Percentiles rank a stretch among this genome's conserved stretches.
Conservation (phyloP, 2,797 vertebrate species). For the Leptodactylus fallax region DNA sequence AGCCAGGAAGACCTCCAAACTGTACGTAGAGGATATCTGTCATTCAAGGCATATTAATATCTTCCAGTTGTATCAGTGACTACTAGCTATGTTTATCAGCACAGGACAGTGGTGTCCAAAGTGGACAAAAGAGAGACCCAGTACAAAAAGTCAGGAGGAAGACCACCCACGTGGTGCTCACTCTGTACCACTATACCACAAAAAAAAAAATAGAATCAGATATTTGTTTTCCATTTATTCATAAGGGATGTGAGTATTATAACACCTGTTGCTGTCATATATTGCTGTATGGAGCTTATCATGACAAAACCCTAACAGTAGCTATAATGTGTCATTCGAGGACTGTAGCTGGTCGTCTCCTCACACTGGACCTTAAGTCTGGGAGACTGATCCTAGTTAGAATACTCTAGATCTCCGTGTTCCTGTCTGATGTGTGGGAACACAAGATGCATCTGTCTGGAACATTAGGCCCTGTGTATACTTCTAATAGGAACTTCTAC, state of each 20-base stretch:
- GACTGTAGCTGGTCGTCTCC: not conserved
- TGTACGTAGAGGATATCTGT: too few species aligned
- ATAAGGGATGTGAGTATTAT: not conserved
- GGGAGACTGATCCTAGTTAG: not conserved
- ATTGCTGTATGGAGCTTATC: not conserved
- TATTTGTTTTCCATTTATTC: not conserved
- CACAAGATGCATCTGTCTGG: constrained; percentile 22
- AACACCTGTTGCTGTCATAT: not conserved
- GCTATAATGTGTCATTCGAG: not conserved
- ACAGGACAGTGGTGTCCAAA: too few species aligned
- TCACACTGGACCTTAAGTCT: not conserved
- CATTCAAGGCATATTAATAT: too few species aligned
- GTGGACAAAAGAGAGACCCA: too few species aligned
- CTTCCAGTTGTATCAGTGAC: too few species aligned
- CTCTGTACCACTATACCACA: too few species aligned
- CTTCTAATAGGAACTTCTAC: constrained; percentile 8
- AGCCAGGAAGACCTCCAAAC: too few species aligned
- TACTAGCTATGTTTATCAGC: too few species aligned
- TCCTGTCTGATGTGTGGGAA: constrained; percentile 27
- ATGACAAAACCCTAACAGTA: not conserved
- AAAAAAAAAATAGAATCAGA: not conserved
- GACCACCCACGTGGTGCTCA: too few species aligned
- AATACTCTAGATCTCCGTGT: not conserved
- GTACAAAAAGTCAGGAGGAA: too few species aligned
- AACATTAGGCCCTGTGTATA: constrained; percentile 21